Evolutionary conservation across 2,113 vertebrate genomes (phyloP).

Genomic region (Nerophis lumbriciformis): DNA sequence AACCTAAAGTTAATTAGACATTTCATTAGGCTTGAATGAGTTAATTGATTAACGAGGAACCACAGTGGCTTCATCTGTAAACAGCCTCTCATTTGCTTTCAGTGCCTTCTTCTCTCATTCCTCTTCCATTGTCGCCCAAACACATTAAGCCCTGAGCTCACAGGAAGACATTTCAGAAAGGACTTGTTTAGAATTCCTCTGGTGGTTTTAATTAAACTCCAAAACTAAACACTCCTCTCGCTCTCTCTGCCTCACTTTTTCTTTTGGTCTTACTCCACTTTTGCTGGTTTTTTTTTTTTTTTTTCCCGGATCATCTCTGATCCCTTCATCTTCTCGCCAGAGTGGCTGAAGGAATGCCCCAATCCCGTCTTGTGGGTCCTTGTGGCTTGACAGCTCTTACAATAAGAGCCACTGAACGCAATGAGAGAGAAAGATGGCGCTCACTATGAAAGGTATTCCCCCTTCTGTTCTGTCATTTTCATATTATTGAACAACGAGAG

Average conservation of each 20-base stretch:
- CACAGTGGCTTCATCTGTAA: conserved; percentile 54
- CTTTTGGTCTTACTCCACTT: conserved; percentile 28
- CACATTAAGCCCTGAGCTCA: conserved; percentile 28
- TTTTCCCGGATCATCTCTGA: conserved; percentile 44
- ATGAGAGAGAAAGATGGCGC: conserved; percentile 49
- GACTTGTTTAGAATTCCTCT: conserved; percentile 48
- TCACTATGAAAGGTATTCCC: conserved; percentile 59
- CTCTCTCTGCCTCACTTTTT: conserved; percentile 15
- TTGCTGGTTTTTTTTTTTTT: conserved; percentile 22
- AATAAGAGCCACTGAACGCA: conserved; percentile 68
- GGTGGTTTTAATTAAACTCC: conserved; percentile 67
- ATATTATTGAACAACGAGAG: conserved; percentile 31
- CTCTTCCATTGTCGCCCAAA: conserved; percentile 14
- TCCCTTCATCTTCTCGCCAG: conserved; percentile 52
- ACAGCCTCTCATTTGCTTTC: conserved; percentile 56
- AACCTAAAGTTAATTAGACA: conserved; percentile 57
- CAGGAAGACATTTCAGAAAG: conserved; percentile 18
- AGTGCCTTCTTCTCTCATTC: conserved; percentile 18
- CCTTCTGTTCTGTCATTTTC: conserved; percentile 49
- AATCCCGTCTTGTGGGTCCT: conserved; percentile 47
- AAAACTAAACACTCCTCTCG: conserved; percentile 12
- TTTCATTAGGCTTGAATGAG: conserved; percentile 55
- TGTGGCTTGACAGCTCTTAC: conserved; percentile 52
- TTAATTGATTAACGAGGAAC: conserved; percentile 60
- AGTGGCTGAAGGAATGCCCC: conserved; percentile 50